phyloP scores from a whole-genome alignment of 2,797 vertebrate genomes.

The Lagodon rhomboides region DNA sequence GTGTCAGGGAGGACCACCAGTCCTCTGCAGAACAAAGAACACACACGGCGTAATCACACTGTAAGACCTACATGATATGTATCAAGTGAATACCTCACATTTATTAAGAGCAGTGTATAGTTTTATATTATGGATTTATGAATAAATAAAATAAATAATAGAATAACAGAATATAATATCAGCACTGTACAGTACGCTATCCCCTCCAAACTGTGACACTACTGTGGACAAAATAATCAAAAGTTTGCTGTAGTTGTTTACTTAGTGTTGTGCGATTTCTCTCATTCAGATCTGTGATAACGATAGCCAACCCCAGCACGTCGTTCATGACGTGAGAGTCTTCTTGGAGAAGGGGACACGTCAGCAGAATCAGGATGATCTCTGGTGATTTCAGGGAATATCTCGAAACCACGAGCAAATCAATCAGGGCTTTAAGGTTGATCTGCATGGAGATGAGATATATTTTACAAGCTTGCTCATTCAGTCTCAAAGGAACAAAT shows the following conservation, averaged over 20 bases:
- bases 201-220: too few species aligned
- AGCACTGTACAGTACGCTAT: too few species aligned
- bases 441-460: constrained; percentile 57
- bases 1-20: constrained; percentile 73
- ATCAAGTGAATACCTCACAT: background rate
- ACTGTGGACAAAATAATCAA: background rate
- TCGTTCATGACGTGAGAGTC: constrained; percentile 49
- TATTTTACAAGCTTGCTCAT: background rate
- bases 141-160: too few species aligned
- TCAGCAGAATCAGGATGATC: constrained; percentile 76
- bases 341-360: constrained; percentile 72
- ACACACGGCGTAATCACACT: background rate
- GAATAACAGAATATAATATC: too few species aligned
- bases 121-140: background rate
- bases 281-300: constrained; percentile 49
- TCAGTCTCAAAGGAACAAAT: background rate
- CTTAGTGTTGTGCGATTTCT: constrained; percentile 64
- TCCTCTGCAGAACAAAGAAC: constrained; percentile 55
- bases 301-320: constrained; percentile 59
- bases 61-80: background rate
- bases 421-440: constrained; percentile 7
- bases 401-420: background rate
- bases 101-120: too few species aligned
- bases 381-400: constrained; percentile 73
- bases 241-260: constrained; percentile 48